Percentiles rank a stretch among this genome's conserved stretches.
Evolutionary conservation across 37 sponge, comb jelly and placozoan species (phyloP).

Genomic region (Ephydatia muelleri): DNA sequence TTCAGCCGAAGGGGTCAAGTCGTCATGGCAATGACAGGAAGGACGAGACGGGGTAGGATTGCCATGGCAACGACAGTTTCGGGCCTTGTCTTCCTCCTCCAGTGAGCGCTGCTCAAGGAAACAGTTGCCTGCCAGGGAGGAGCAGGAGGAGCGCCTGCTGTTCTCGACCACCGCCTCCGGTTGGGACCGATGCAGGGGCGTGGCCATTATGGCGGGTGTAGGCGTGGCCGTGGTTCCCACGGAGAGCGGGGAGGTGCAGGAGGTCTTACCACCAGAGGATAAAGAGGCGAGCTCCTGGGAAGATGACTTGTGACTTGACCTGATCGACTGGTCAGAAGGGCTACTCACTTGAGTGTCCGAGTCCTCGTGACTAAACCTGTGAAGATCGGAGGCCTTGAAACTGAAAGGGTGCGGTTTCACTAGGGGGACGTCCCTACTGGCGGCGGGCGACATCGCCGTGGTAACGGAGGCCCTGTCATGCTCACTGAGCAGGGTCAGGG

Average conservation of each 20-base stretch:
- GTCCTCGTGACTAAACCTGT: background rate
- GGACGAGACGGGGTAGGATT: too few relatives aligned
- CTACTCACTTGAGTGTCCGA: background rate
- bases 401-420: conserved; percentile 60
- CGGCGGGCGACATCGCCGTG: background rate
- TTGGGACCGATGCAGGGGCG: background rate
- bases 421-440: conserved; percentile 15
- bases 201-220: background rate
- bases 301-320: background rate
- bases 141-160: background rate
- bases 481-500: conserved; percentile 42
- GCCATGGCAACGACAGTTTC: background rate
- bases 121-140: too few relatives aligned
- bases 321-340: background rate
- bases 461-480: conserved; percentile 7
- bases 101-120: background rate
- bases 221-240: background rate
- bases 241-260: conserved; percentile 9
- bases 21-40: too few relatives aligned
- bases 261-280: conserved; percentile 19
- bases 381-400: conserved; percentile 4
- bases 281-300: background rate
- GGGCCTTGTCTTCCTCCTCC: background rate
- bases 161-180: background rate
- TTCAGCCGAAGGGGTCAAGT: too few relatives aligned